These are phyloP conservation scores for Lordiphosa andalusiaca DNA, from an alignment of 2,888 invertebrate genomes.

Conservation along the genomic window DNA sequence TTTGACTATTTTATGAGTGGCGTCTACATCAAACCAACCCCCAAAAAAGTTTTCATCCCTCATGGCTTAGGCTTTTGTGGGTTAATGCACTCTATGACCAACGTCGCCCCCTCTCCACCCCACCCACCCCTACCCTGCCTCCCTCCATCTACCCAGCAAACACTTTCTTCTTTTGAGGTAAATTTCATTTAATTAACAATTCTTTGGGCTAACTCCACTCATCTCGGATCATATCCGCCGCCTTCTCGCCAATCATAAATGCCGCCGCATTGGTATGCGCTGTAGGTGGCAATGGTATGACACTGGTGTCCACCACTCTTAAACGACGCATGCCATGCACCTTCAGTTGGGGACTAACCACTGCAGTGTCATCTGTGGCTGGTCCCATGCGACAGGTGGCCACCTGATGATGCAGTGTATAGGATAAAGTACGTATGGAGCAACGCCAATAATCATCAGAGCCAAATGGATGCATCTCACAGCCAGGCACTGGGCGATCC, in stretches of 20 bases:
- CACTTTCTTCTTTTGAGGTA: neutral
- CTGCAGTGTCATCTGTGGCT: constrained; percentile 82
- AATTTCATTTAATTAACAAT: constrained; percentile 62
- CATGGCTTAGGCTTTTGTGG: constrained; percentile 38
- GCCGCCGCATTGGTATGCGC: constrained; percentile 87
- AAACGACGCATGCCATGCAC: constrained; percentile 84
- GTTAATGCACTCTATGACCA: constrained; percentile 68
- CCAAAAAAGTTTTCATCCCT: constrained; percentile 57
- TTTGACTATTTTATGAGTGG: constrained; percentile 49
- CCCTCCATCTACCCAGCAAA: neutral
- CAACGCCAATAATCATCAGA: constrained; percentile 88
- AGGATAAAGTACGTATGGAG: constrained; percentile 83
- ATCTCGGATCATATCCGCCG: constrained; percentile 83
- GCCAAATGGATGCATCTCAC: constrained; percentile 81
- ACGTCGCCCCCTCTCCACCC: constrained; percentile 6
- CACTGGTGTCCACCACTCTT: constrained; percentile 86
- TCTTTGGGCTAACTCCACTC: constrained; percentile 39
- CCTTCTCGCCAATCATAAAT: constrained; percentile 87
- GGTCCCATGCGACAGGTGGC: constrained; percentile 89
- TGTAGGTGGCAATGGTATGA: constrained; percentile 84
- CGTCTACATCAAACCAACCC: constrained; percentile 52
- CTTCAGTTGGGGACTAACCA: constrained; percentile 84
- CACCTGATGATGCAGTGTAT: constrained; percentile 85
- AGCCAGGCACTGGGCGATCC: constrained; percentile 82
- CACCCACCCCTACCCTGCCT: neutral